Base-by-base conservation (phyloP, 2,888 invertebrate species). In the Macrosiphum euphorbiae region DNA sequence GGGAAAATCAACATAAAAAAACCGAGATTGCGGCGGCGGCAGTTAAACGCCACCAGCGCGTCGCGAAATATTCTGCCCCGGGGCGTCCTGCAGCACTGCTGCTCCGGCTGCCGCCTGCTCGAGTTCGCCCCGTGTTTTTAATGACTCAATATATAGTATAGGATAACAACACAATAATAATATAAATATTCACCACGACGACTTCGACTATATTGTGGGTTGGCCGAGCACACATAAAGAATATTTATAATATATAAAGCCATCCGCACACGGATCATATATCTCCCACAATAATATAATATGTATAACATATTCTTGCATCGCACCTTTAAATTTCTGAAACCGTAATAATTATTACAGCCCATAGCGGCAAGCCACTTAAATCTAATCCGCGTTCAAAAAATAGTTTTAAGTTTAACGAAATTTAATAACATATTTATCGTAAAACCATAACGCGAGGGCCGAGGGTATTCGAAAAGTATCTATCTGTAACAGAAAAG, bases 21-120 rank as follows among this genome's bases (percentile, higher is more conserved):
- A 94, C 90, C 67, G 24, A 87, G 61, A 92, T 85, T 90, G 89
- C 78, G 91, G 44, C 88, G 86, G 91, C 92, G 55, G 92, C 94
- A 90, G 92, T 94, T 94, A 94, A 94, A 94, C 94, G 92, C 90
- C 88, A 92, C 90, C 90, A 78, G 90, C 44, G 58, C 41, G 58
- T 41, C 58, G 89, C 44, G 58, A 44, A 88, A 88, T 35, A 89
- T 58, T 58, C 55, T 58, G 41, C 89, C 41, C 41, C 58, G 44
- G 44, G 58, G 44, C 58, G 89, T 78, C 8, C 35, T 78, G 78
- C 8, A 78, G 35, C 35, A 8, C 16, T 78, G 35, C 7, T 35
- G 8, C 78, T 78, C 35, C 35, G 35, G 13, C 35, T 78, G 35
- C 35, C 35, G 78, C 24, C 78, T 20, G 20, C 78, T 20, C 78